Conservation (phyloP, 23 tunicate species). For the Trididemnum clinides region DNA sequence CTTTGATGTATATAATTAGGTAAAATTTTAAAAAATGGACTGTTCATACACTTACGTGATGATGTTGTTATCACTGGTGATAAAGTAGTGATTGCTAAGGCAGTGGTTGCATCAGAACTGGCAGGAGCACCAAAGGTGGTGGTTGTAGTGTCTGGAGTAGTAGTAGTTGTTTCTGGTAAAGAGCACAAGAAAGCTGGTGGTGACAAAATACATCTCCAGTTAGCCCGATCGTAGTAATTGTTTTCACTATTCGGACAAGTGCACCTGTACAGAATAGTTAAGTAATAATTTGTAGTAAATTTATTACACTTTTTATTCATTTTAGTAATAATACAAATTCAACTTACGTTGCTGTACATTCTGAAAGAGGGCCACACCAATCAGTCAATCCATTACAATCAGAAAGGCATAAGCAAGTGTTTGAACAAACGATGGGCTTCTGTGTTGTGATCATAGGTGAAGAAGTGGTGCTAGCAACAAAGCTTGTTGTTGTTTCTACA, state of each 20-base stretch:
- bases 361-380: constrained; percentile 47
- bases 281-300: too few relatives aligned
- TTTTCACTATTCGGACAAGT: constrained; percentile 54
- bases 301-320: too few relatives aligned
- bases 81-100: background rate
- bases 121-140: constrained; percentile 41
- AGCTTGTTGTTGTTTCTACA: constrained; percentile 7
- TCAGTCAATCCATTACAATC: constrained; percentile 70
- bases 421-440: constrained; percentile 42
- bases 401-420: constrained; percentile 61
- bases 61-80: constrained; percentile 21
- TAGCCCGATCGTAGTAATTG: constrained; percentile 72
- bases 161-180: background rate
- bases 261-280: constrained; percentile 54
- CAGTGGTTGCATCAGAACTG: background rate
- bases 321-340: too few relatives aligned
- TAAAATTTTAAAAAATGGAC: background rate
- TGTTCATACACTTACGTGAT: background rate
- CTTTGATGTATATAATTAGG: too few relatives aligned
- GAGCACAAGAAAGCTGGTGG: constrained; percentile 53
- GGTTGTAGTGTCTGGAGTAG: background rate
- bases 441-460: constrained; percentile 19
- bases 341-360: constrained; percentile 76
- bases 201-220: constrained; percentile 85
- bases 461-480: constrained; percentile 27